phyloP scores from a whole-genome alignment of 2,797 vertebrate species.

The Lagocephalus sceleratus region DNA sequence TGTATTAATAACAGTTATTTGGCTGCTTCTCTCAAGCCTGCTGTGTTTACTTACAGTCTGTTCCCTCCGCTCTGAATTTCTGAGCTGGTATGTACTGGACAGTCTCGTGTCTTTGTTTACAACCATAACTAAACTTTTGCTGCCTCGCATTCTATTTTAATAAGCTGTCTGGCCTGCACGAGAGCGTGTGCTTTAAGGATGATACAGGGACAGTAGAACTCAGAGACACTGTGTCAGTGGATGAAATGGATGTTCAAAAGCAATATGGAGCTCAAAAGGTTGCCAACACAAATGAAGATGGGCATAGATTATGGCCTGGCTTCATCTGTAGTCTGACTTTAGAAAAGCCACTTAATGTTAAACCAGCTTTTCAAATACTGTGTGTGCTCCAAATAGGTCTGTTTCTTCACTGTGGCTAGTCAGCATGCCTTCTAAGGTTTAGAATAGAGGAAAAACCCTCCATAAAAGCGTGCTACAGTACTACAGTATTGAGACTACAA shows the following conservation, averaged over 20 bases:
- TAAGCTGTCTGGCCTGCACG: constrained; percentile 6
- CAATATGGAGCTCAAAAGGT: constrained; percentile 22
- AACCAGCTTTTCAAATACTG: constrained; percentile 32
- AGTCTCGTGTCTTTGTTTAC: constrained; percentile 28
- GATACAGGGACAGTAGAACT: constrained; percentile 32
- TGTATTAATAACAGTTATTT: constrained; percentile 38
- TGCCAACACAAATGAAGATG: constrained; percentile 16
- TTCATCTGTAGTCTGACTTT: constrained; percentile 26
- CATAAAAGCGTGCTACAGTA: constrained; percentile 19
- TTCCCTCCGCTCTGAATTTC: constrained; percentile 31
- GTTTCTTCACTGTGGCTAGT: constrained; percentile 29
- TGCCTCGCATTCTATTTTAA: constrained; percentile 24
- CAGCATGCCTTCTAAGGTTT: constrained; percentile 37
- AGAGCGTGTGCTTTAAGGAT: constrained; percentile 12
- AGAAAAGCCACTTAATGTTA: constrained; percentile 35
- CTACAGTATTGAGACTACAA: constrained; percentile 2
- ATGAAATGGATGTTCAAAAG: constrained; percentile 48
- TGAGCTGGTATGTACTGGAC: constrained; percentile 39
- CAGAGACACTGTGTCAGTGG: constrained; percentile 33
- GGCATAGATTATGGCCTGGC: constrained; percentile 28
- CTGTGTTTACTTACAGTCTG: constrained; percentile 60
- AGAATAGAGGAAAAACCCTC: constrained; percentile 14
- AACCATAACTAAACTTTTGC: constrained; percentile 17
- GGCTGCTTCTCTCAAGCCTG: constrained; percentile 26
- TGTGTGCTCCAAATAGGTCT: constrained; percentile 45